phyloP scores from a whole-genome alignment of 2,113 vertebrate genomes.

The Meriones unguiculatus region DNA sequence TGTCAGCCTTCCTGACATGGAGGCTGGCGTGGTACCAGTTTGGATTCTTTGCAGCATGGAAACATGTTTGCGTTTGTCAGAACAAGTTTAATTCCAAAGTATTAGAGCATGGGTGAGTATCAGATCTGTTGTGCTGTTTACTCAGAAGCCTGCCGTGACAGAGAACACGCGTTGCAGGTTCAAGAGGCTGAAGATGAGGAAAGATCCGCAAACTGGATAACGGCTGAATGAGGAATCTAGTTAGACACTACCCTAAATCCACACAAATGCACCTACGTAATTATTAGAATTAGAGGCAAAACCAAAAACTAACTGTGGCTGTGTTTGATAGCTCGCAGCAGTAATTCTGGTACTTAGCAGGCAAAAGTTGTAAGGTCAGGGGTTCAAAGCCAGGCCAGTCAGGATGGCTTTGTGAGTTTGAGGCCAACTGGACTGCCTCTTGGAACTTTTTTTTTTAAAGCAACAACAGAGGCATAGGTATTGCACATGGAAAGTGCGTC shows the following conservation, averaged over 20 bases:
- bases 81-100: neutral
- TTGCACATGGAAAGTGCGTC: neutral
- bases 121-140: neutral
- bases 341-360: neutral
- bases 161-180: neutral
- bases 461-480: neutral
- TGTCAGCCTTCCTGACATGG: neutral
- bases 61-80: slow-evolving; percentile 33
- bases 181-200: neutral
- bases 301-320: neutral
- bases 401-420: neutral
- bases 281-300: slow-evolving; percentile 38
- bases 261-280: neutral
- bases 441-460: neutral
- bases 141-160: neutral
- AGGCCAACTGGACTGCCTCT: neutral
- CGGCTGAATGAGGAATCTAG: neutral
- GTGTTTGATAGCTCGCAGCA: neutral
- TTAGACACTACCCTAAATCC: neutral
- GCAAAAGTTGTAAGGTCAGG: neutral
- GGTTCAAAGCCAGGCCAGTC: neutral
- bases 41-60: neutral
- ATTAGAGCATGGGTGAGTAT: neutral
- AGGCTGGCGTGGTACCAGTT: fast-evolving
- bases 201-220: neutral